Evolutionary conservation across 2,888 invertebrate species (phyloP).

Genomic region (Mesochorus sp.): DNA sequence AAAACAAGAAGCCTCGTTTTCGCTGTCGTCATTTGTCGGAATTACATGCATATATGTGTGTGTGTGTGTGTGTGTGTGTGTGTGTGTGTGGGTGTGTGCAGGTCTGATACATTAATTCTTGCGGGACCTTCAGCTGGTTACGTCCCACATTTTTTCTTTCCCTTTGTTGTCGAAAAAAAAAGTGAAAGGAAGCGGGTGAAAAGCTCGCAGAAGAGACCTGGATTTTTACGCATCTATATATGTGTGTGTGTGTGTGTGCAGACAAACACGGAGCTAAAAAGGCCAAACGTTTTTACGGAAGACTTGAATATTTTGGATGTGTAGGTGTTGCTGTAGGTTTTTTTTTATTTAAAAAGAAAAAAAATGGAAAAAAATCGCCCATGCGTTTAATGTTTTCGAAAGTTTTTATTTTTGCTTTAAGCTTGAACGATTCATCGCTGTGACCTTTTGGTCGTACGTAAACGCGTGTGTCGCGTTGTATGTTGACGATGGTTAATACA

Average conservation of each 20-base stretch:
- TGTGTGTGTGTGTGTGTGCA: neutral
- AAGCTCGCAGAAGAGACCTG: constrained; percentile 1
- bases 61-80: neutral
- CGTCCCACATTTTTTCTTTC: constrained; percentile 16
- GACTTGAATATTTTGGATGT: too few species aligned
- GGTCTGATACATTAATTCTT: constrained; percentile 14
- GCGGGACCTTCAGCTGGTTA: constrained; percentile 26
- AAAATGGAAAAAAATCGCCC: neutral
- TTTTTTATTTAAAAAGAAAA: too few species aligned
- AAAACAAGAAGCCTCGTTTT: neutral
- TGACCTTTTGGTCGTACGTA: neutral
- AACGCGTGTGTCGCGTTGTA: neutral
- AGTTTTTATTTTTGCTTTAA: neutral
- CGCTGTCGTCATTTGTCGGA: constrained; percentile 3
- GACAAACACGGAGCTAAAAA: neutral
- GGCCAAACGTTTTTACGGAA: neutral
- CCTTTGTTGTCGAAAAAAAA: constrained; percentile 2
- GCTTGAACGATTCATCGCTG: constrained; percentile 1
- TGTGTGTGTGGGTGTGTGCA: neutral
- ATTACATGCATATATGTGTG: constrained; percentile 2
- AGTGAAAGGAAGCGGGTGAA: constrained; percentile 2
- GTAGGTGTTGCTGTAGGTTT: too few species aligned
- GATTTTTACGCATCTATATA: constrained; percentile 11
- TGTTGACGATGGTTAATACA: neutral
- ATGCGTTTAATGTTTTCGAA: neutral